phyloP scores from a whole-genome alignment of 2,797 vertebrate species.

The Harpagifer antarcticus region DNA sequence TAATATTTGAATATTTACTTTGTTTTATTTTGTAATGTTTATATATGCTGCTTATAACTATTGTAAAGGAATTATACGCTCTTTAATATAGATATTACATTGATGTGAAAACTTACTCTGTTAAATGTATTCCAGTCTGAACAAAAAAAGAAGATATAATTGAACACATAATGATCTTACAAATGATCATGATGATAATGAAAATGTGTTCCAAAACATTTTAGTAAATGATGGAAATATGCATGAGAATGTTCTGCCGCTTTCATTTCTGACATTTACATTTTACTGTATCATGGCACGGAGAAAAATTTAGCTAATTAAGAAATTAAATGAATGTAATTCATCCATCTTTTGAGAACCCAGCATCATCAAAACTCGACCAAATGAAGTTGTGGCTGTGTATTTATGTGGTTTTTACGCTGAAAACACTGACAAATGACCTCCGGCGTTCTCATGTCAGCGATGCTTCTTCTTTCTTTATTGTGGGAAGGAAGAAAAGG shows the following conservation, averaged over 20 bases:
- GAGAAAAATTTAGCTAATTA: constrained; percentile 73
- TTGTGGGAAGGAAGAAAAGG: constrained; percentile 2
- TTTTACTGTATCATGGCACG: constrained; percentile 48
- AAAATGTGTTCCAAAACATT: constrained; percentile 11
- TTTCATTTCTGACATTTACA: constrained; percentile 64
- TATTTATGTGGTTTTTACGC: constrained; percentile 36
- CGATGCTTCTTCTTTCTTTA: constrained; percentile 27
- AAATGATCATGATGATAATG: constrained; percentile 12
- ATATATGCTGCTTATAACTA: no score
- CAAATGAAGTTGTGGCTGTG: constrained; percentile 61
- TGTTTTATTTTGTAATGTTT: no score
- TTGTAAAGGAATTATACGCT: no score
- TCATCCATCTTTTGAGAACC: constrained; percentile 67
- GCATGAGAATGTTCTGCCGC: constrained; percentile 32
- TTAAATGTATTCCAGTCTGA: no score
- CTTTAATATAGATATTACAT: no score
- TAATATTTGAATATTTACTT: no score
- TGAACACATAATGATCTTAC: no score
- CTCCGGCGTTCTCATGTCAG: constrained; percentile 10
- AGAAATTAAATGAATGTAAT: constrained; percentile 75
- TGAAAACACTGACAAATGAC: constrained; percentile 47
- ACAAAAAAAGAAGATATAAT: no score
- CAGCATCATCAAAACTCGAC: constrained; percentile 67
- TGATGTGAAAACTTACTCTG: no score
- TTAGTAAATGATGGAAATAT: constrained; percentile 20